Percentiles rank a stretch among this genome's conserved stretches.
phyloP scores from a whole-genome alignment of 1,140 invertebrate genomes.

The Artemia franciscana region DNA sequence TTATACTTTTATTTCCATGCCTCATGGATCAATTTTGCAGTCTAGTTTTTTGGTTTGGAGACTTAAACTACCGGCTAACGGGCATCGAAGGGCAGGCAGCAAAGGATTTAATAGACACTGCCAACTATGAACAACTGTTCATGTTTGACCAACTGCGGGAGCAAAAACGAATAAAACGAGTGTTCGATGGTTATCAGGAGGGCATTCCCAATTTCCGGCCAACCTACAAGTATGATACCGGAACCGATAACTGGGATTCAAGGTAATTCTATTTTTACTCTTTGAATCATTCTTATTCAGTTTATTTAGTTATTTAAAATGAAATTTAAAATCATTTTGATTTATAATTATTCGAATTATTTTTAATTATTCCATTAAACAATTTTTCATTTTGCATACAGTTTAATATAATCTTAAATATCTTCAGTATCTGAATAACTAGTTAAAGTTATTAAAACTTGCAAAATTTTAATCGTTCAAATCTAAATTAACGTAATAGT shows the following conservation, averaged over 20 bases:
- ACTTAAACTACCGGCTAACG: slow-evolving; percentile 83
- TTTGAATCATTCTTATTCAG: too few species aligned
- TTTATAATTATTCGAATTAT: too few species aligned
- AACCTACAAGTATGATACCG: slow-evolving; percentile 94
- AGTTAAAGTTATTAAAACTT: too few species aligned
- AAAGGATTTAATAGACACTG: slow-evolving; percentile 39
- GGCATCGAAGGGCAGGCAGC: slow-evolving; percentile 46
- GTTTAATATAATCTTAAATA: too few species aligned
- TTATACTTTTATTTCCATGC: too few species aligned
- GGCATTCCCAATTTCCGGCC: slow-evolving; percentile 70
- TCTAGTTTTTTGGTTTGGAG: slow-evolving; percentile 90
- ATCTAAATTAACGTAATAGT: too few species aligned
- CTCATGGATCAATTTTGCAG: too few species aligned
- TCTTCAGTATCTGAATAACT: too few species aligned
- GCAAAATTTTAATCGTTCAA: too few species aligned
- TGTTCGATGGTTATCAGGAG: slow-evolving; percentile 70
- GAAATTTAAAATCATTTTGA: slow-evolving; percentile 4
- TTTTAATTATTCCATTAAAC: too few species aligned
- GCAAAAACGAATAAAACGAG: slow-evolving; percentile 41
- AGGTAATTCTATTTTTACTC: slow-evolving; percentile 24
- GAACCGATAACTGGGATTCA: slow-evolving; percentile 83
- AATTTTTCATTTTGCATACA: too few species aligned
- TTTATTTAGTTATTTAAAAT: slow-evolving; percentile 3
- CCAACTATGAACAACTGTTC: slow-evolving; percentile 40
- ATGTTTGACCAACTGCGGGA: slow-evolving; percentile 60